phyloP scores from a whole-genome alignment of 2,888 invertebrate genomes.

The Eupithecia exiguata region DNA sequence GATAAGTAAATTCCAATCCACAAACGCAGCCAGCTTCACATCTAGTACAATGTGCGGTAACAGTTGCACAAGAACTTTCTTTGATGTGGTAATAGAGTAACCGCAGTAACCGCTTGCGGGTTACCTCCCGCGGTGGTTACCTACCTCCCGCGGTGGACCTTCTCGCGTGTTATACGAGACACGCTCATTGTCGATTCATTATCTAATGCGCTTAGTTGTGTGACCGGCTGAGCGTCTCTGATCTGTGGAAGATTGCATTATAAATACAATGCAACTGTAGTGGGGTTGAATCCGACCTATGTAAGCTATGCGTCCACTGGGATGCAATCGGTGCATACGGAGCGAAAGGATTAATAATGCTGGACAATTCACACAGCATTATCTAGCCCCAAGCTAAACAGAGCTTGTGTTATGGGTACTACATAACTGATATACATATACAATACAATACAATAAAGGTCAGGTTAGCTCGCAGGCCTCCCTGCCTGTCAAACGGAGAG shows the following conservation, averaged over 20 bases:
- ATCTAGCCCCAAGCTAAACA: too few relatives aligned
- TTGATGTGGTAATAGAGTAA: constrained; percentile 23
- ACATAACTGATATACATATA: too few relatives aligned
- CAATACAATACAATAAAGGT: too few relatives aligned
- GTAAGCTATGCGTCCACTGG: too few relatives aligned
- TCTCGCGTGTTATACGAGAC: background rate
- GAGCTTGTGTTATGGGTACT: too few relatives aligned
- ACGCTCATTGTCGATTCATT: background rate
- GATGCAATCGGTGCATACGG: too few relatives aligned
- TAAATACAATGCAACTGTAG: background rate
- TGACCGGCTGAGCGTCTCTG: background rate
- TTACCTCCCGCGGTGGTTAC: background rate
- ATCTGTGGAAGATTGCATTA: background rate
- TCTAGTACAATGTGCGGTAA: constrained; percentile 1
- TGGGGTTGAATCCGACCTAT: background rate
- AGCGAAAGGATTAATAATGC: too few relatives aligned
- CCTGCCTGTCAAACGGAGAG: too few relatives aligned
- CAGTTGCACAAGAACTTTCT: constrained; percentile 28
- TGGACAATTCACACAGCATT: too few relatives aligned
- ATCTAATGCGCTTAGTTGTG: background rate
- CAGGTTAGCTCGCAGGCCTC: too few relatives aligned
- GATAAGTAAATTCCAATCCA: background rate
- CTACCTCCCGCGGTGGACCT: background rate
- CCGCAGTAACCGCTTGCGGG: background rate
- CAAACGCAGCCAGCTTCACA: constrained; percentile 5